Conservation (phyloP, 2,113 vertebrate species). For the Genyomyrus donnyi region DNA sequence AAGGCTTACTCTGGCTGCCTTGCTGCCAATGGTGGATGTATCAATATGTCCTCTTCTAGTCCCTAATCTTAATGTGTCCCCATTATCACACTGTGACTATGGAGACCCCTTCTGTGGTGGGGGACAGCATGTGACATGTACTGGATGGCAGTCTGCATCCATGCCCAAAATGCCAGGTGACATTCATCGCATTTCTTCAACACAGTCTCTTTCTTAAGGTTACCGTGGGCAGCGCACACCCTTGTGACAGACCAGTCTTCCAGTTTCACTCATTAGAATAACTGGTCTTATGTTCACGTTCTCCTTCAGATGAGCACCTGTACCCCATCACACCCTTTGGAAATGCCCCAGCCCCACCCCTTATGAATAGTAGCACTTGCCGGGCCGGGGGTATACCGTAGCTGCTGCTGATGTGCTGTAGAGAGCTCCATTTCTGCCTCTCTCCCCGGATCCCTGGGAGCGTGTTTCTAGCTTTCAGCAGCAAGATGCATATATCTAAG, state of each 20-base stretch:
- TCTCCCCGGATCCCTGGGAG: slow-evolving; percentile 14
- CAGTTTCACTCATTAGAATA: background rate
- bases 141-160: background rate
- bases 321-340: background rate
- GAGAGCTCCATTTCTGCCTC: background rate
- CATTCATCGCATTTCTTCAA: background rate
- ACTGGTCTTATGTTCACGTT: too few species aligned
- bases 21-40: background rate
- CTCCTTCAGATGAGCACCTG: background rate
- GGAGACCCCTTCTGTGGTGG: background rate
- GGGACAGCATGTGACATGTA: background rate
- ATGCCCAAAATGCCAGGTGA: background rate
- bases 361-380: background rate
- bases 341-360: background rate
- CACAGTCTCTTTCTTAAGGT: background rate
- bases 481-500: slow-evolving; percentile 11
- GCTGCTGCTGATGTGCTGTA: background rate
- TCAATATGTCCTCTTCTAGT: background rate
- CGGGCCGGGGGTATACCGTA: background rate
- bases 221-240: background rate
- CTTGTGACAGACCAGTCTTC: background rate
- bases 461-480: slow-evolving; percentile 19
- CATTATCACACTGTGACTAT: background rate
- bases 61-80: background rate
- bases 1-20: background rate